Percentiles rank a stretch among this genome's conserved stretches.
Conservation (phyloP, 2,888 invertebrate genomes). For the Cephus rjabovi region DNA sequence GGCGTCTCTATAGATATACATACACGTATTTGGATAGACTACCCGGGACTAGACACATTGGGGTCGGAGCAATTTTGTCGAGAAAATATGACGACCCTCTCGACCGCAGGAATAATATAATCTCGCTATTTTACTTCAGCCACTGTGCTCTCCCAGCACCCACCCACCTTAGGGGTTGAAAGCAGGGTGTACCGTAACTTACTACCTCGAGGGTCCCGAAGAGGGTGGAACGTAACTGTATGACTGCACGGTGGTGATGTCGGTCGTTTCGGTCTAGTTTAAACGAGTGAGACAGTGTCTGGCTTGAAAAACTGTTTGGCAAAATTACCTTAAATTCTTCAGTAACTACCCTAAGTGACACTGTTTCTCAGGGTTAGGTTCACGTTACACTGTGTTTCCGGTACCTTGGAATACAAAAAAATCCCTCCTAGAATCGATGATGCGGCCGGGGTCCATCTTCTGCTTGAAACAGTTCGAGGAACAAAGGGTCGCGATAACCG, state of each 20-base stretch:
- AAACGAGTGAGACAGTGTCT: slow-evolving; percentile 53
- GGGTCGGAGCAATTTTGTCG: slow-evolving; percentile 35
- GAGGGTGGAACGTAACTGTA: not conserved
- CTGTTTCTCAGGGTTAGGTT: not conserved
- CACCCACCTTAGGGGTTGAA: slow-evolving; percentile 9
- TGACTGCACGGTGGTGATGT: not conserved
- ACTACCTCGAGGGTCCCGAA: slow-evolving; percentile 14
- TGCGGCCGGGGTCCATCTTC: not conserved
- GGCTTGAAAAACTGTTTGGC: slow-evolving; percentile 52
- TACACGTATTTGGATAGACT: slow-evolving; percentile 8
- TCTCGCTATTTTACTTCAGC: slow-evolving; percentile 49
- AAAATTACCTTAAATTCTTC: slow-evolving; percentile 32
- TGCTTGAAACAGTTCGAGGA: not conserved
- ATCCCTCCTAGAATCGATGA: not conserved
- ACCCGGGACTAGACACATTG: slow-evolving; percentile 9
- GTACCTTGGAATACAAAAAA: not conserved
- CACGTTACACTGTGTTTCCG: not conserved
- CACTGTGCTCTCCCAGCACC: slow-evolving; percentile 26
- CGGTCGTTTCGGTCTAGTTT: slow-evolving; percentile 38
- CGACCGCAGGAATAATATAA: slow-evolving; percentile 51
- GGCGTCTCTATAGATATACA: not conserved
- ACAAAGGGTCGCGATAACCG: not conserved
- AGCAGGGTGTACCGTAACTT: slow-evolving; percentile 27
- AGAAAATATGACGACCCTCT: slow-evolving; percentile 42
- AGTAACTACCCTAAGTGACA: not conserved